A percentile compares a stretch with the other conserved stretches of the same genome.
These are phyloP conservation scores for Xenops minutus DNA, from an alignment of 2,797 vertebrate species.

Conservation along the genomic window DNA sequence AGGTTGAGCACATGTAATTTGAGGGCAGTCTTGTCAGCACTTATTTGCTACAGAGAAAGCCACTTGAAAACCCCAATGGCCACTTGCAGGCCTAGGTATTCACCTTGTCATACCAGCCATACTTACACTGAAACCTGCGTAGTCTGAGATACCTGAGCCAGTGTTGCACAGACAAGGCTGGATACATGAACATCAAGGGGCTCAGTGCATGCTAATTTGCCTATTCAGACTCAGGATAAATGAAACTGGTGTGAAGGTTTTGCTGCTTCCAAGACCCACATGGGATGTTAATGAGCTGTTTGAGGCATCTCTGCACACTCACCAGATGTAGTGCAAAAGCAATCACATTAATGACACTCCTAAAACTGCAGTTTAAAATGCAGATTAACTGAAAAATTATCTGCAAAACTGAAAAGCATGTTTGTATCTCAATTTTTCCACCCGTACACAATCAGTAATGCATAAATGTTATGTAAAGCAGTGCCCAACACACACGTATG, in stretches of 20 bases:
- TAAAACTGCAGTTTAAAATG: not conserved
- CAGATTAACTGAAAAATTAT: not conserved
- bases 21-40: not conserved
- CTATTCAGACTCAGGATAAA: not conserved
- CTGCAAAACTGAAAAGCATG: not conserved
- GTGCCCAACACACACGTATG: not conserved
- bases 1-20: not conserved
- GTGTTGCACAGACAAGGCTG: not conserved
- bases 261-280: not conserved
- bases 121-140: not conserved
- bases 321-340: not conserved
- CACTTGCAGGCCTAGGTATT: not conserved
- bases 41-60: not conserved
- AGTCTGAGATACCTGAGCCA: not conserved
- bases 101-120: not conserved
- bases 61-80: not conserved
- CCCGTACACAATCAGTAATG: not conserved
- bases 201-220: not conserved
- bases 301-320: not conserved
- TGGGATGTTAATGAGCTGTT: not conserved
- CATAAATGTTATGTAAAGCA: not conserved
- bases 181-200: not conserved
- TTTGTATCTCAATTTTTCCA: not conserved
- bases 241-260: not conserved
- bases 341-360: not conserved